phyloP scores from a whole-genome alignment of 2,888 invertebrate genomes.

The Tetramorium bicarinatum region DNA sequence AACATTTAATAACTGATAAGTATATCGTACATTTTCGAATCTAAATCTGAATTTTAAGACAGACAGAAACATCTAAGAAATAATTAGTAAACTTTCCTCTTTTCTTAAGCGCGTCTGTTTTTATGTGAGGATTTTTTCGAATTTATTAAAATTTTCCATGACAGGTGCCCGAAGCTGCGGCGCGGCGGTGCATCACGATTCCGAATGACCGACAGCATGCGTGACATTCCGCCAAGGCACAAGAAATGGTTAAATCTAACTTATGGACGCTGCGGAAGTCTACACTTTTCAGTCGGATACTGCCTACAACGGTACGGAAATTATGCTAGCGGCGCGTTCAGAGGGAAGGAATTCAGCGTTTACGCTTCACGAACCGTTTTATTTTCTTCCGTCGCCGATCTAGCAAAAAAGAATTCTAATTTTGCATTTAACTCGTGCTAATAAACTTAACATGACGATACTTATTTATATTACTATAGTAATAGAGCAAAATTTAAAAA shows the following conservation, averaged over 20 bases:
- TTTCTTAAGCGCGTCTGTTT: neutral
- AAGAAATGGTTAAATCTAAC: conserved; percentile 67
- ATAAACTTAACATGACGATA: neutral
- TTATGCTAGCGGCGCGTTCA: conserved; percentile 44
- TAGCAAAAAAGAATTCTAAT: neutral
- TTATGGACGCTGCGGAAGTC: conserved; percentile 65
- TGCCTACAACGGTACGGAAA: conserved; percentile 43
- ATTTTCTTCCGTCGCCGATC: conserved; percentile 23
- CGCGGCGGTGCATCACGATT: conserved; percentile 20
- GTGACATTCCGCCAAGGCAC: conserved; percentile 70
- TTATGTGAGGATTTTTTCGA: conserved; percentile 22
- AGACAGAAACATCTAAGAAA: neutral
- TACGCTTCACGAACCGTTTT: conserved; percentile 36
- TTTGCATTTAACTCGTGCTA: neutral
- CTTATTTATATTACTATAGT: no score
- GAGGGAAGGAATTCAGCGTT: conserved; percentile 41
- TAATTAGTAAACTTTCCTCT: conserved; percentile 25
- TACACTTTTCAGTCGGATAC: conserved; percentile 35
- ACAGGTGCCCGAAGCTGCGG: conserved; percentile 27
- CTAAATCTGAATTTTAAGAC: neutral
- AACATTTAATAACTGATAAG: neutral
- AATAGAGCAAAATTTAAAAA: neutral
- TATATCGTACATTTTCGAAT: neutral
- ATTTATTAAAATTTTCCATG: conserved; percentile 52
- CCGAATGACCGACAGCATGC: conserved; percentile 58